Evolutionary conservation across 2,888 invertebrate genomes (phyloP), one percentile per base, ranked within the genome.

Genomic region (Cephus pygmeus): DNA sequence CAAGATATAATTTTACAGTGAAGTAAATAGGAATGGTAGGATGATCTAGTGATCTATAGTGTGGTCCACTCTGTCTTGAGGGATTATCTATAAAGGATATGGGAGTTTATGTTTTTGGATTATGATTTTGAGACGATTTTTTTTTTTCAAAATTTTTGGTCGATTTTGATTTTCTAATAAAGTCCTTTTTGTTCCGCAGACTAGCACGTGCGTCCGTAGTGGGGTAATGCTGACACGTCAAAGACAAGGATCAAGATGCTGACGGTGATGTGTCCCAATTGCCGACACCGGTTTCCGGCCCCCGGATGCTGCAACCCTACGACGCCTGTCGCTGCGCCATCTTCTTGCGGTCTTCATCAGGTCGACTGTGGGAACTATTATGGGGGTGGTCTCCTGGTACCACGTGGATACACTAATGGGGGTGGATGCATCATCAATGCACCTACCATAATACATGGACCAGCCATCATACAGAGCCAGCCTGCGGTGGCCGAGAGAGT

Each of bases 181-280:
- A 40, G 40, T 40, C 15, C 15, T 40, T 69, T 69, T 69, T 15
- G 69, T 30, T 30, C 1, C 3, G 30, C 69, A 69, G 69, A 69
- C 69, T 69, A 69, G 15, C 69, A 69, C 69, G 33, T 31, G 33
- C 4, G 4, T 11, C 69, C 69, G 69, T 30, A 69, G 30, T 33
- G 69, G 69, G 69, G 30, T 83, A 83, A 82, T 82, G 85, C 79
- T 79, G 77, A 78, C 75, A 69, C 40, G 40, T 40, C 40, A 40
- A 40, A 40, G 15, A 40, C 40, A 15, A 40, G 40, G 40, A 40
- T 40, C 40, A 87, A 79, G 80, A 90, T 90, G 90, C 84, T 91
- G 94, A 94, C 92, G 93, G 94, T 93, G 90, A 92, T 92, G 92
- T 95, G 95, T 90, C 95, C 95, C 81, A 94, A 95, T 92, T 95